Percentiles rank a stretch among this genome's conserved stretches.
Evolutionary conservation across 2,888 invertebrate species (phyloP).

Genomic region (Alcis repandata): DNA sequence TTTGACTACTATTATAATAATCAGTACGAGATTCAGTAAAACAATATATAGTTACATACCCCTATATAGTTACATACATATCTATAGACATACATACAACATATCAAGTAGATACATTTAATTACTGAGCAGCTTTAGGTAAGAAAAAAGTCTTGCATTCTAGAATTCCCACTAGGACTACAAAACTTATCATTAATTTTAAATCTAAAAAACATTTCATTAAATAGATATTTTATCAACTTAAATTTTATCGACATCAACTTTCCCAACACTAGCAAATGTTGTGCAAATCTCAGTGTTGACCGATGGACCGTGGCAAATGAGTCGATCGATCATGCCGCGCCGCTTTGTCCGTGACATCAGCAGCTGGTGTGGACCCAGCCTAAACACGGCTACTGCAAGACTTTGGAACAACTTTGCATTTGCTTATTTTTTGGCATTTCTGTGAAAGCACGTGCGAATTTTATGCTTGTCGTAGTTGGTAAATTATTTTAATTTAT

Average conservation of each 20-base stretch:
- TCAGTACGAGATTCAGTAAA: too few species aligned
- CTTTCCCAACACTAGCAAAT: conserved; percentile 54
- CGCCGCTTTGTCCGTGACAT: conserved; percentile 52
- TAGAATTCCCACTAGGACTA: too few species aligned
- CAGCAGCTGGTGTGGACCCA: conserved; percentile 67
- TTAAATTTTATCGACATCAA: conserved; percentile 46
- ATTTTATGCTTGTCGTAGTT: conserved; percentile 16
- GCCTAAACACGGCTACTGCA: conserved; percentile 30
- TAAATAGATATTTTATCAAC: not conserved
- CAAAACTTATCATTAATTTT: too few species aligned
- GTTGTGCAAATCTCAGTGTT: conserved; percentile 76
- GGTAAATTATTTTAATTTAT: not conserved
- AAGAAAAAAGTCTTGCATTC: too few species aligned
- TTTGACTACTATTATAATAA: too few species aligned
- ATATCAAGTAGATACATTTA: too few species aligned
- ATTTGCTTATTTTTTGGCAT: conserved; percentile 28
- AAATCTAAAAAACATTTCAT: not conserved
- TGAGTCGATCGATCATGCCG: conserved; percentile 78
- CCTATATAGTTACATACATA: too few species aligned
- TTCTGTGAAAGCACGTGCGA: conserved; percentile 20
- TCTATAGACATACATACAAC: too few species aligned
- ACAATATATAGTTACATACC: too few species aligned
- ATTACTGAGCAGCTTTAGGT: too few species aligned
- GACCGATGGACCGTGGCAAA: conserved; percentile 82
- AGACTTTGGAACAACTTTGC: conserved; percentile 10